Conservation (phyloP, 2,888 invertebrate genomes). For the Lithophane leautieri region DNA sequence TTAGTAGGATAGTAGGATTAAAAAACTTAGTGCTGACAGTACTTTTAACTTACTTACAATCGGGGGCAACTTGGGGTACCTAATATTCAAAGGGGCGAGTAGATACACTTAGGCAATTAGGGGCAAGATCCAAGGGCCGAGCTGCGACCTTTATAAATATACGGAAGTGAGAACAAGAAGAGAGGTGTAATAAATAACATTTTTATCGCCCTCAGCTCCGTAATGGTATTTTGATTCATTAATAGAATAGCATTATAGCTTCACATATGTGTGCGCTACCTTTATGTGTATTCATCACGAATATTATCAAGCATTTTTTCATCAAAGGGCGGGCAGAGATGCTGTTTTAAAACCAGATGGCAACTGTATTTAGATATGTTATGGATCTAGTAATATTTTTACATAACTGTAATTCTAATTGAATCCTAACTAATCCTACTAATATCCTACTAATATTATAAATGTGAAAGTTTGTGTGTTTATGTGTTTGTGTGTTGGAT, state of each 20-base stretch:
- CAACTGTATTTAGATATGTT: not conserved
- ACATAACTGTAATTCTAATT: not conserved
- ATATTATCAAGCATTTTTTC: not conserved
- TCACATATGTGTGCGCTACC: not conserved
- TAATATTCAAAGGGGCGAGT: no score
- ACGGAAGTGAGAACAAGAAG: slow-evolving; percentile 14
- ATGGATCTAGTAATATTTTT: not conserved
- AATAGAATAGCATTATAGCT: slow-evolving; percentile 32
- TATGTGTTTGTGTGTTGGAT: no score
- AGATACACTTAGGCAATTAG: no score
- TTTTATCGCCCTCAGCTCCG: slow-evolving; percentile 24
- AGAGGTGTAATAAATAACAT: slow-evolving; percentile 34
- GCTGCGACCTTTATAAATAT: no score
- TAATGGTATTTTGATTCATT: slow-evolving; percentile 44
- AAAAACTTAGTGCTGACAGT: no score
- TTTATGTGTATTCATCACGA: not conserved
- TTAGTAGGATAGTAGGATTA: no score
- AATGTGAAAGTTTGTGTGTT: no score
- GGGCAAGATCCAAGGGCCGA: no score
- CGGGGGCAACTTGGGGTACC: no score
- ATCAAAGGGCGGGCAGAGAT: not conserved
- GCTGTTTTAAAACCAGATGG: not conserved
- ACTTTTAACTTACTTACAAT: no score
- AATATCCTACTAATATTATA: no score
- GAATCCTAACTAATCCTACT: no score